phyloP scores from a whole-genome alignment of 92 coral and sea anemone species.

The Zoanthus gigantus region DNA sequence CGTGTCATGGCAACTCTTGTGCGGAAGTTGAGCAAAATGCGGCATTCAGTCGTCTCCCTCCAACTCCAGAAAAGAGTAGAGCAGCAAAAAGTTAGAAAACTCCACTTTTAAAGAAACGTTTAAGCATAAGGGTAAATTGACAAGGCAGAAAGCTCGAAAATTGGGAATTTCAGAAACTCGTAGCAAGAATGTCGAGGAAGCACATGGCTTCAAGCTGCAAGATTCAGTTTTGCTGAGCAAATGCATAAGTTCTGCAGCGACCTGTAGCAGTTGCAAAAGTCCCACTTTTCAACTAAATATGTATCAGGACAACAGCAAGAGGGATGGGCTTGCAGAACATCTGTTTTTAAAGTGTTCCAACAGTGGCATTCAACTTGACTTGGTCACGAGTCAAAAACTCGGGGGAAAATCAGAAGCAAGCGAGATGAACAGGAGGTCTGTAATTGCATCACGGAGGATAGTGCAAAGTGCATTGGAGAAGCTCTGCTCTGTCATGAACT shows the following conservation, averaged over 20 bases:
- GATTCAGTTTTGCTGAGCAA: constrained; percentile 11
- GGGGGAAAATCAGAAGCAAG: constrained; percentile 21
- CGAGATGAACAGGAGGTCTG: too few relatives aligned
- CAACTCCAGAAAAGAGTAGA: constrained; percentile 19
- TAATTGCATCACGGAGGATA: too few relatives aligned
- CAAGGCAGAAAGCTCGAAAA: constrained; percentile 12
- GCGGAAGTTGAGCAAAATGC: constrained; percentile 20
- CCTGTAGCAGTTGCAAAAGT: constrained; percentile 36
- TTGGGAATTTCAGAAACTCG: background rate
- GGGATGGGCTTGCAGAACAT: too few relatives aligned
- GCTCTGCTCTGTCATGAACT: too few relatives aligned
- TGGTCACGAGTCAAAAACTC: constrained; percentile 54
- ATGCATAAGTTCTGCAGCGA: constrained; percentile 33
- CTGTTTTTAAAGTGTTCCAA: constrained; percentile 15
- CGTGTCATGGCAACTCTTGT: constrained; percentile 16
- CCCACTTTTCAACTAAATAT: constrained; percentile 4
- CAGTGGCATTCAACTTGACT: constrained; percentile 42
- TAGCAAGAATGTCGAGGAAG: constrained; percentile 7
- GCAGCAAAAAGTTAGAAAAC: constrained; percentile 20
- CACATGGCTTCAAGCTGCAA: background rate
- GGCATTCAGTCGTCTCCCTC: constrained; percentile 9
- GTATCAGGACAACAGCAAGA: constrained; percentile 23
- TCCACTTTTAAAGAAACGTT: constrained; percentile 13
- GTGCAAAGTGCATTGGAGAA: too few relatives aligned
- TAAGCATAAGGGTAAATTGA: constrained; percentile 21